Conservation (phyloP, 1,140 invertebrate species). For the Achroia grisella region DNA sequence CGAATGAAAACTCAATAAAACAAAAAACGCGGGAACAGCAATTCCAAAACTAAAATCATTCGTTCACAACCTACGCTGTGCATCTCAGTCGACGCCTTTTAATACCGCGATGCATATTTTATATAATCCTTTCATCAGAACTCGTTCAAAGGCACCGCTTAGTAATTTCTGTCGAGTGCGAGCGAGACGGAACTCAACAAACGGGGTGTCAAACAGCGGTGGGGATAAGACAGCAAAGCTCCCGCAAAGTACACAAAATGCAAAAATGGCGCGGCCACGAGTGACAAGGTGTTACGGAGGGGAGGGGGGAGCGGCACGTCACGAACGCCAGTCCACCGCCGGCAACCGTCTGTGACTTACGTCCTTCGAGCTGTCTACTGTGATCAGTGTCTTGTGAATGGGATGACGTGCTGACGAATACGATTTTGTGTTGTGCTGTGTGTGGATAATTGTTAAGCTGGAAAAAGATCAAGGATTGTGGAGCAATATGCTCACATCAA, state of each 20-base stretch:
- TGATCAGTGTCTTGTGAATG: slow-evolving; percentile 42
- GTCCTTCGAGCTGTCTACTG: slow-evolving; percentile 14
- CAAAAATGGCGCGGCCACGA: slow-evolving; percentile 70
- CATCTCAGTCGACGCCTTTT: slow-evolving; percentile 64
- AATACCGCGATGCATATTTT: slow-evolving; percentile 63
- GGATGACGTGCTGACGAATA: slow-evolving; percentile 47
- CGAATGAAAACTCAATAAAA: slow-evolving; percentile 16
- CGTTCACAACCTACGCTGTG: slow-evolving; percentile 54
- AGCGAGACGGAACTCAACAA: slow-evolving; percentile 48
- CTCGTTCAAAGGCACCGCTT: slow-evolving; percentile 46
- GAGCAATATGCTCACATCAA: slow-evolving; percentile 85
- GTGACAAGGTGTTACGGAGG: slow-evolving; percentile 61
- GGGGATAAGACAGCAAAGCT: slow-evolving; percentile 71
- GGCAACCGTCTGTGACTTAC: slow-evolving; percentile 29
- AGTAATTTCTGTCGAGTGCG: slow-evolving; percentile 52
- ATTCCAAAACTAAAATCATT: slow-evolving; percentile 55
- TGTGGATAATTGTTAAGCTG: slow-evolving; percentile 52
- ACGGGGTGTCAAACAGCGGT: slow-evolving; percentile 70
- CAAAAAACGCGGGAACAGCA: slow-evolving; percentile 4
- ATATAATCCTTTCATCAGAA: slow-evolving; percentile 69
- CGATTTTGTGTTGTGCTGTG: slow-evolving; percentile 52
- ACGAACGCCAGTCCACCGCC: slow-evolving; percentile 40
- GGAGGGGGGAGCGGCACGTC: slow-evolving; percentile 38
- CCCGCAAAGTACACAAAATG: slow-evolving; percentile 72
- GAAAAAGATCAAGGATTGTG: slow-evolving; percentile 62